These are phyloP conservation scores for Pagetopsis macropterus DNA, from an alignment of 2,797 vertebrate genomes.

Conservation along the genomic window DNA sequence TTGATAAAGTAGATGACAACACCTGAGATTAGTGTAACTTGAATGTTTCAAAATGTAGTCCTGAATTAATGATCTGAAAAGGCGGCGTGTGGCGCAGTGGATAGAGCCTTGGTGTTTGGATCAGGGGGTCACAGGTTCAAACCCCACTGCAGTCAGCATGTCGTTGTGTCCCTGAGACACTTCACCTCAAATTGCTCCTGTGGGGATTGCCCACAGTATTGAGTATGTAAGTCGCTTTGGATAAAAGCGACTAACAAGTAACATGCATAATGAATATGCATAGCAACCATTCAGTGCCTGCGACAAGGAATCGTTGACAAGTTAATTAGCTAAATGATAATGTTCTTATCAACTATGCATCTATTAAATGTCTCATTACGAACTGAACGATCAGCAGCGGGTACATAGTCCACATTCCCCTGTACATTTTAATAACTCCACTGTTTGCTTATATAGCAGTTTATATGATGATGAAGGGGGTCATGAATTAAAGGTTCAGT, in stretches of 20 bases:
- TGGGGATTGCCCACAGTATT: too few species aligned
- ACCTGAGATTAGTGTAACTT: not conserved
- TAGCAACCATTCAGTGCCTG: not conserved
- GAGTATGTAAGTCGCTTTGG: too few species aligned
- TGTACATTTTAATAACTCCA: not conserved
- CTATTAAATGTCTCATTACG: not conserved
- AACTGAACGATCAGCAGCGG: not conserved
- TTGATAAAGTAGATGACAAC: not conserved
- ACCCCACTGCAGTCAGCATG: too few species aligned
- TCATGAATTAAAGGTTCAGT: not conserved
- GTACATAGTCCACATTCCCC: not conserved
- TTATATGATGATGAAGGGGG: not conserved
- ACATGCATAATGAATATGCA: too few species aligned
- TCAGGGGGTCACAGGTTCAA: too few species aligned
- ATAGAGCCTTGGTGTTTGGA: too few species aligned
- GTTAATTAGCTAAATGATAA: not conserved
- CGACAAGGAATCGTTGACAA: not conserved
- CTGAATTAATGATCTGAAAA: conserved; percentile 2
- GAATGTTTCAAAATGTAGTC: conserved; percentile 16
- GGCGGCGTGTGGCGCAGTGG: too few species aligned
- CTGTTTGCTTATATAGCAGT: not conserved
- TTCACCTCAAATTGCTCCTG: too few species aligned
- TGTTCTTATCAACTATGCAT: not conserved
- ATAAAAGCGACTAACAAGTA: too few species aligned
- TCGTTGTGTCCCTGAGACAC: too few species aligned